These are phyloP conservation scores for Choloepus hoffmanni DNA, from an alignment of 2,113 vertebrate species.

Conservation along the genomic window DNA sequence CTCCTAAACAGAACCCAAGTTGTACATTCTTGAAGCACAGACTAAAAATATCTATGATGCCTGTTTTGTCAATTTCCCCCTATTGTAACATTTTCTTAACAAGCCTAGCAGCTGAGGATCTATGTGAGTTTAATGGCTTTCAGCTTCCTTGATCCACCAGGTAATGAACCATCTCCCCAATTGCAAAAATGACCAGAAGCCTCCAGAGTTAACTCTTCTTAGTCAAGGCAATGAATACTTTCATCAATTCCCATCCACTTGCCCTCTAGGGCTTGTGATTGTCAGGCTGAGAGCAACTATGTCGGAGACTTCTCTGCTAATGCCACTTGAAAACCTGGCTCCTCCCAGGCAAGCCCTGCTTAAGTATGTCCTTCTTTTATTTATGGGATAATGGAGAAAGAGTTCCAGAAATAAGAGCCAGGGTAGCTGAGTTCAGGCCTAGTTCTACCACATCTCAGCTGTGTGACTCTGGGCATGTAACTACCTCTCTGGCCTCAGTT, in stretches of 20 bases:
- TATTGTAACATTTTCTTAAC: constrained; percentile 78
- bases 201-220: constrained; percentile 49
- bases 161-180: constrained; percentile 55
- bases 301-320: constrained; percentile 25
- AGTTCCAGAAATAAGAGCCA: not conserved
- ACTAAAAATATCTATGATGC: constrained; percentile 75
- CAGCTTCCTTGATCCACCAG: constrained; percentile 54
- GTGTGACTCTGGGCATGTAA: not conserved
- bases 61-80: constrained; percentile 80
- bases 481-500: constrained; percentile 11
- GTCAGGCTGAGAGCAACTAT: not conserved
- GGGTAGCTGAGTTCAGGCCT: not conserved
- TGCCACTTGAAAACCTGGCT: not conserved
- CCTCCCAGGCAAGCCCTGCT: not conserved
- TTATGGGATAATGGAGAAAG: not conserved
- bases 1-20: constrained; percentile 62
- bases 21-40: constrained; percentile 65
- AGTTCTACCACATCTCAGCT: not conserved
- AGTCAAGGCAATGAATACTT: not conserved
- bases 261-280: not conserved
- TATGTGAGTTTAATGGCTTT: constrained; percentile 65
- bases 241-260: not conserved
- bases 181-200: constrained; percentile 21
- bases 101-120: constrained; percentile 77
- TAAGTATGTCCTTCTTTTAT: not conserved